Evolutionary conservation across 1,140 invertebrate species (phyloP).

Genomic region (Meloidogyne chitwoodi): DNA sequence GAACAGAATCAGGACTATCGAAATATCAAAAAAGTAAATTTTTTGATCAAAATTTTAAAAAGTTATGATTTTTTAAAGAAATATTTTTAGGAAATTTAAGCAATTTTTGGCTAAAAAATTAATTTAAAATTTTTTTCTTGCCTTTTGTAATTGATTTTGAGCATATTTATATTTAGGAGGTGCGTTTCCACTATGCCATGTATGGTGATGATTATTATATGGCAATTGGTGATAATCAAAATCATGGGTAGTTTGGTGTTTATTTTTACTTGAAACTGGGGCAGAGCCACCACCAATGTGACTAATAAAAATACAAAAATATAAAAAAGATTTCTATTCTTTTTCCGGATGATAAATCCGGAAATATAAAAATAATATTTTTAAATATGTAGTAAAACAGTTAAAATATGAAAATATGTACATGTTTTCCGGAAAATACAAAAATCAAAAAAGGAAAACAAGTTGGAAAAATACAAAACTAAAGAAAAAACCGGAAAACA

Average conservation of each 20-base stretch:
- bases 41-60: background rate
- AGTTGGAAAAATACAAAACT: background rate
- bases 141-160: constrained; percentile 1
- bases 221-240: background rate
- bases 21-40: background rate
- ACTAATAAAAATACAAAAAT: background rate
- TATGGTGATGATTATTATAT: constrained; percentile 6
- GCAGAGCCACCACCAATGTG: background rate
- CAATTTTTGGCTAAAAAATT: background rate
- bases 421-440: too few species aligned
- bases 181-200: constrained; percentile 15
- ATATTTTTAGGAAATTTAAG: background rate
- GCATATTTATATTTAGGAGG: constrained; percentile 8
- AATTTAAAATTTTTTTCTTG: background rate
- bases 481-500: background rate
- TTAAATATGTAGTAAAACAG: too few species aligned
- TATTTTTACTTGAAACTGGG: constrained; percentile 9
- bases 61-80: background rate
- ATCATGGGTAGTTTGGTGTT: constrained; percentile 1
- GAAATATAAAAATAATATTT: too few species aligned
- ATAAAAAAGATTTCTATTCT: background rate
- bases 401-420: too few species aligned
- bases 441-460: background rate
- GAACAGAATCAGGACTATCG: background rate
- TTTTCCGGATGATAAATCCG: background rate